Evolutionary conservation across 2,113 vertebrate genomes (phyloP).

Genomic region (Chauna torquata): DNA sequence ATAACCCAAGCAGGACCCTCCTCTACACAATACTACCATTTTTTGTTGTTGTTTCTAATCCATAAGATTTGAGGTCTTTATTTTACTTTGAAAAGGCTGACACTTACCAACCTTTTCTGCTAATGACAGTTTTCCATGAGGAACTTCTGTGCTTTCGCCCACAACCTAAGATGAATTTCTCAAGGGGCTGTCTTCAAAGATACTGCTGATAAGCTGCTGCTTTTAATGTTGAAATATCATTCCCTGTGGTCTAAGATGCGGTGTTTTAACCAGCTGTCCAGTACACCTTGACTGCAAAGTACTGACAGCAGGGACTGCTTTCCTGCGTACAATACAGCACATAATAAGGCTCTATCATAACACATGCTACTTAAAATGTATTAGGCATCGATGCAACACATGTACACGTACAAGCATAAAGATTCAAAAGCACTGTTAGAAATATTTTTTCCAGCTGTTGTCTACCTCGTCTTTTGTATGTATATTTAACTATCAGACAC

Average conservation of each 20-base stretch:
- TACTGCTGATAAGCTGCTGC: not conserved
- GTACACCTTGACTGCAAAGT: not conserved
- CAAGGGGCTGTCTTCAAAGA: not conserved
- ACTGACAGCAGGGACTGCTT: not conserved
- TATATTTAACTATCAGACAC: not conserved
- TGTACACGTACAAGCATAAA: not conserved
- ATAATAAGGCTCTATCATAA: not conserved
- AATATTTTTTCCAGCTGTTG: not conserved
- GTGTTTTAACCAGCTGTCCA: not conserved
- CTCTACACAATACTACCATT: not conserved
- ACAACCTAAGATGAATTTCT: not conserved
- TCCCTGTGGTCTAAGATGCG: not conserved
- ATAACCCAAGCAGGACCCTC: not conserved
- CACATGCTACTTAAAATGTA: not conserved
- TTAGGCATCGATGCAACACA: not conserved
- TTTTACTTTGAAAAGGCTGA: not conserved
- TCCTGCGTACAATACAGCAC: not conserved
- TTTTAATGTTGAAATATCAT: not conserved
- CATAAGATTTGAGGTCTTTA: not conserved
- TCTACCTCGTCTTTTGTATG: not conserved
- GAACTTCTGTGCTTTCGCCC: not conserved
- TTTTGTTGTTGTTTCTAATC: not conserved
- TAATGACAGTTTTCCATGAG: not conserved
- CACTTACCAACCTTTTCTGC: not conserved
- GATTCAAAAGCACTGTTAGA: not conserved